Evolutionary conservation across 2,888 invertebrate genomes (phyloP), one percentile per base, ranked within the genome.

Genomic region (Eupithecia inturbata): DNA sequence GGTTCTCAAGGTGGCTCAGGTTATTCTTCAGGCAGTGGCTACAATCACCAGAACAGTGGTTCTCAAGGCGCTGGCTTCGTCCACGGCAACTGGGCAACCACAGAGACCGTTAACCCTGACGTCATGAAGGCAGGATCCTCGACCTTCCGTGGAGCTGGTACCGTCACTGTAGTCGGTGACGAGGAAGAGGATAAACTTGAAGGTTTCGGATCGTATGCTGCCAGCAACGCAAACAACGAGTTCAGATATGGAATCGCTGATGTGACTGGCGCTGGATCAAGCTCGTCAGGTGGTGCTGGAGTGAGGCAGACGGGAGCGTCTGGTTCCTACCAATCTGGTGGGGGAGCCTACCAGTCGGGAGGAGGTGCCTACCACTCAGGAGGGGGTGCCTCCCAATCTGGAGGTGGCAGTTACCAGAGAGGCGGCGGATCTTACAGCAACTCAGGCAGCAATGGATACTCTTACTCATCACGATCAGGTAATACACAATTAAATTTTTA

Each of bases 81-180:
- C 12, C 93, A 92, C 71, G 89, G 91, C 2, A 87, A 90, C 64
- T 94, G 91, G 91, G 91, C 91, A 1, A 95, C 95, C 0, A 94
- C 95, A 7, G 95, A 95, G 84, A 94, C 93, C 0, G 91, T 95
- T 6, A 95, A 95, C 79, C 84, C 91, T 45, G 92, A 94, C 19
- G 82, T 95, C 19, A 89, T 91, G 81, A 93, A 93, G 69, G 92
- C 92, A 26, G 91, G 90, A 28, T 94, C 95, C 7, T 84, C 86
- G 0, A 89, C 89, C 9, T 93, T 85, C 81, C 82, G 87, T 63
- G 89, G 88, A 31, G 85, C 88, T 7, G 84, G 89, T 19, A 88
- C 87, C 1, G 87, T 91, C 14, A 92, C 92, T 2, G 90, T 91
- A 0, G 91, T 93, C 2, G 92, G 91, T 45, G 93, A 91, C 77